Conservation (phyloP, 2,797 vertebrate species). For the Gastrophryne carolinensis region DNA sequence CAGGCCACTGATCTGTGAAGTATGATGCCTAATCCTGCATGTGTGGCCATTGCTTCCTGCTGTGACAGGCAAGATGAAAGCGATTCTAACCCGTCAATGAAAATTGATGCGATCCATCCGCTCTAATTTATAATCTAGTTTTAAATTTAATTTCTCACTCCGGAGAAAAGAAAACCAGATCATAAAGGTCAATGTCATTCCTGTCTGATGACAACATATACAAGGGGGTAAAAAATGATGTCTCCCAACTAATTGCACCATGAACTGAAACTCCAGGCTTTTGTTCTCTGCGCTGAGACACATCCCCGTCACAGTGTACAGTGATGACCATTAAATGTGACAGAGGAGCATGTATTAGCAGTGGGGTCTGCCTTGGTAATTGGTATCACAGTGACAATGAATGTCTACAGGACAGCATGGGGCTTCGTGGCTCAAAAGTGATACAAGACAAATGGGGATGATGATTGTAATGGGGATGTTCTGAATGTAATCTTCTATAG, state of each 20-base stretch:
- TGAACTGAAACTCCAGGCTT: not conserved
- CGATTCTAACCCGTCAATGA: not conserved
- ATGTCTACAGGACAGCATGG: not conserved
- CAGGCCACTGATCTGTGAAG: too few species aligned
- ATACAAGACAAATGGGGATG: not conserved
- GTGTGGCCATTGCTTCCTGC: not conserved
- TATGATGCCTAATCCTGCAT: not conserved
- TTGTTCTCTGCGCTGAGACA: not conserved
- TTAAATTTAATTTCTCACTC: not conserved
- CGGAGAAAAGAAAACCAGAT: not conserved
- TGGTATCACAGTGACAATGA: conserved; percentile 17
- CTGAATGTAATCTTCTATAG: too few species aligned
- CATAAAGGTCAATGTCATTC: conserved; percentile 19
- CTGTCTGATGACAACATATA: not conserved
- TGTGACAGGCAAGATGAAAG: not conserved
- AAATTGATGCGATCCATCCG: not conserved
- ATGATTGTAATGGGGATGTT: too few species aligned
- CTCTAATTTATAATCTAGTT: conserved; percentile 3
- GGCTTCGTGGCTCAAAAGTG: not conserved
- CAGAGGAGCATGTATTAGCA: not conserved
- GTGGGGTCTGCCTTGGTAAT: conserved; percentile 12
- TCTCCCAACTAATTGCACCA: not conserved
- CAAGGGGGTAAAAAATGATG: conserved; percentile 16
- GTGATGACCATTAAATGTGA: conserved; percentile 10
- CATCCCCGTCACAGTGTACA: not conserved